Evolutionary conservation across 53 echinoderm and acorn worm genomes (phyloP).

Genomic region (Mesocentrotus franciscanus): DNA sequence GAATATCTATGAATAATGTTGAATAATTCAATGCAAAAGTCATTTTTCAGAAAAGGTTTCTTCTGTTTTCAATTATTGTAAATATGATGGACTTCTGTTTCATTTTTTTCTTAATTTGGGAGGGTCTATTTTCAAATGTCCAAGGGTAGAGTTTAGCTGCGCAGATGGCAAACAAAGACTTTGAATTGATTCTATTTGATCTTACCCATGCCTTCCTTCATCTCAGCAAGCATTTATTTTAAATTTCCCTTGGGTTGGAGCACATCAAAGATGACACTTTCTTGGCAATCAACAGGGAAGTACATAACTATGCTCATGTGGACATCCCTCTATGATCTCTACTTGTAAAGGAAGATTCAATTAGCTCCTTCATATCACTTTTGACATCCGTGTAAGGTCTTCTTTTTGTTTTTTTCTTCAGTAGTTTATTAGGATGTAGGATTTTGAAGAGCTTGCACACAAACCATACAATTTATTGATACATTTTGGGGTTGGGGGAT

Average conservation of each 20-base stretch:
- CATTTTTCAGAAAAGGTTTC: too few relatives aligned
- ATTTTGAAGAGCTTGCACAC: too few relatives aligned
- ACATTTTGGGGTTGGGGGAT: not conserved
- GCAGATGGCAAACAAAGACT: not conserved
- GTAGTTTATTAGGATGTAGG: not conserved
- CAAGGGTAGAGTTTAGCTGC: not conserved
- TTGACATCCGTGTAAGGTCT: not conserved
- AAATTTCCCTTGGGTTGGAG: not conserved
- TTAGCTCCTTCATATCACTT: not conserved
- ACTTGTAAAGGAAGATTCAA: not conserved
- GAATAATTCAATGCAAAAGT: too few relatives aligned
- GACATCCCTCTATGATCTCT: not conserved
- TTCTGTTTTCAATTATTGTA: too few relatives aligned
- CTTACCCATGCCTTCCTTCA: not conserved
- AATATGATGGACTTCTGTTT: too few relatives aligned
- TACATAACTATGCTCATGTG: conserved; percentile 5
- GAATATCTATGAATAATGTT: too few relatives aligned
- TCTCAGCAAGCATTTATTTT: not conserved
- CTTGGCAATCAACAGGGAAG: not conserved
- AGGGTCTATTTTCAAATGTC: not conserved
- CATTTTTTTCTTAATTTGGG: too few relatives aligned
- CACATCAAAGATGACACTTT: not conserved
- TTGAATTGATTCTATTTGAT: not conserved
- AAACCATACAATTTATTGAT: not conserved
- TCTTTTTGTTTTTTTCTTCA: not conserved